A percentile compares a stretch with the other conserved stretches of the same genome.
Conservation (phyloP, 92 coral and sea anemone species). For the Zoanthus sociatus region DNA sequence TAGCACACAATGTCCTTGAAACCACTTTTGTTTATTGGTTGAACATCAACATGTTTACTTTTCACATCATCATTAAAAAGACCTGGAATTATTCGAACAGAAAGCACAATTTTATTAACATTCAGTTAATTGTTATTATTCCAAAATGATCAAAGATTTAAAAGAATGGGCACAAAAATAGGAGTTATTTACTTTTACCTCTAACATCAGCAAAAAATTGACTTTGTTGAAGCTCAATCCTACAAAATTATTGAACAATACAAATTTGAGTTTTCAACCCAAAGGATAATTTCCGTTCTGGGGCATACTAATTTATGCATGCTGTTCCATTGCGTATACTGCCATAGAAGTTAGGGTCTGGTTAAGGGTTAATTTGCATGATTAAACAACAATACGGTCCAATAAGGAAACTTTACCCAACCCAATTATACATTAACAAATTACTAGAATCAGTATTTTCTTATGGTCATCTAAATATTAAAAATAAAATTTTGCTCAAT, state of each 20-base stretch:
- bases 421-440: too few species aligned
- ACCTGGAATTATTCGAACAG: conserved; percentile 18
- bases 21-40: neutral
- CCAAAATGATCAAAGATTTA: neutral
- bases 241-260: conserved; percentile 5
- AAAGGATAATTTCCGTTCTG: too few species aligned
- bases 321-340: too few species aligned
- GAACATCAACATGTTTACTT: neutral
- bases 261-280: neutral
- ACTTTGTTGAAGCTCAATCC: conserved; percentile 73
- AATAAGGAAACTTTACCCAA: too few species aligned
- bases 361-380: too few species aligned
- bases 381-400: too few species aligned
- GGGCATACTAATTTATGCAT: too few species aligned
- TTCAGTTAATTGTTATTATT: neutral
- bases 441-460: too few species aligned
- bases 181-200: conserved; percentile 34
- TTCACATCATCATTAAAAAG: conserved; percentile 8
- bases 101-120: neutral
- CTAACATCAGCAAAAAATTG: conserved; percentile 64
- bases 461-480: too few species aligned
- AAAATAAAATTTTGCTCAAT: too few species aligned
- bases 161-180: neutral
- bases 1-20: conserved; percentile 85
- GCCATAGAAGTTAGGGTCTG: too few species aligned